phyloP scores from a whole-genome alignment of 2,113 vertebrate species.

The Oryzias javanicus region DNA sequence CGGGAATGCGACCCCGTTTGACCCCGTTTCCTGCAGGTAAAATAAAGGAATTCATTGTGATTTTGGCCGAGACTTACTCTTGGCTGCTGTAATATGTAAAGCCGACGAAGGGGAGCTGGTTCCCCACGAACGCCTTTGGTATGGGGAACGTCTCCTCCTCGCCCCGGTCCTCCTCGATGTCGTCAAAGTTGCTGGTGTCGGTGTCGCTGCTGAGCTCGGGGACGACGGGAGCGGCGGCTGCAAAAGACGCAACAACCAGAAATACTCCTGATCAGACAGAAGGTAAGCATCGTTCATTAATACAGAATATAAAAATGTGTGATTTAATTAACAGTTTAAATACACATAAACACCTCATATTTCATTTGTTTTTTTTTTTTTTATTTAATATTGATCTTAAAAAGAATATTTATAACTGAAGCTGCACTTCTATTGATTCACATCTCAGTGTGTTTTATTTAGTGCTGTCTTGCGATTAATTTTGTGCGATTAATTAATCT shows the following conservation, averaged over 20 bases:
- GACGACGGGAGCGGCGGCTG: slow-evolving; percentile 96
- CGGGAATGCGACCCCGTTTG: no score
- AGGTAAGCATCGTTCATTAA: not conserved
- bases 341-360: no score
- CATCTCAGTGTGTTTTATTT: no score
- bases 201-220: slow-evolving; percentile 96
- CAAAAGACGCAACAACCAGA: not conserved
- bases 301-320: no score
- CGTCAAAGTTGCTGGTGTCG: slow-evolving; percentile 99
- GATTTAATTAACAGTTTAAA: no score
- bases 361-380: no score
- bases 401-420: no score
- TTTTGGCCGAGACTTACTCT: slow-evolving; percentile 78
- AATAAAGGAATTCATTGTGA: no score
- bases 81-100: slow-evolving; percentile 96
- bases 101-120: slow-evolving; percentile 97
- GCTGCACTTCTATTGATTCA: no score
- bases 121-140: slow-evolving; percentile 98
- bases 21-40: not conserved
- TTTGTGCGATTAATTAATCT: no score
- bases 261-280: not conserved
- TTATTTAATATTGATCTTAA: no score
- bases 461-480: no score
- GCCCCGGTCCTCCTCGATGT: slow-evolving; percentile 95
- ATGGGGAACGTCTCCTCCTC: slow-evolving; percentile 98